Evolutionary conservation across 2,888 invertebrate species (phyloP).

Genomic region (Drosophila cognata): DNA sequence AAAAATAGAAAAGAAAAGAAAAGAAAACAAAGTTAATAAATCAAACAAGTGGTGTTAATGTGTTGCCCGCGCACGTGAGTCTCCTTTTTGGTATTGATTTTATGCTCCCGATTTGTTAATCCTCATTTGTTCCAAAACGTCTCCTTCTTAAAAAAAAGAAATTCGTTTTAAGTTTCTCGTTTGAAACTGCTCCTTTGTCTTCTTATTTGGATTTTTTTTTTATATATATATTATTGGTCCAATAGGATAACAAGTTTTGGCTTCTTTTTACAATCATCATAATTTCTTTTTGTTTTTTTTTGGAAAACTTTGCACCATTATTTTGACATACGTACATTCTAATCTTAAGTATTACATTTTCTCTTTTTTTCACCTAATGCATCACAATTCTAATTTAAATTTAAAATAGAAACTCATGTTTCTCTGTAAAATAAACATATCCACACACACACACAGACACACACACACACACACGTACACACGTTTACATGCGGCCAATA

Average conservation of each 20-base stretch:
- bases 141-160: conserved; percentile 24
- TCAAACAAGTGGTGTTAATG: conserved; percentile 78
- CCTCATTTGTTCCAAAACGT: conserved; percentile 47
- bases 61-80: conserved; percentile 81
- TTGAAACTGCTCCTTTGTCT: conserved; percentile 31
- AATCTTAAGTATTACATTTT: conserved; percentile 66
- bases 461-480: conserved; percentile 15
- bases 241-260: conserved; percentile 13
- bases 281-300: conserved; percentile 16
- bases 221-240: conserved; percentile 11
- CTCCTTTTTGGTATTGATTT: conserved; percentile 79
- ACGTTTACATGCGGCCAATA: conserved; percentile 26
- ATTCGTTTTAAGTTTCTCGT: conserved; percentile 60
- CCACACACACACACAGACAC: conserved; percentile 17
- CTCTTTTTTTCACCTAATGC: conserved; percentile 42
- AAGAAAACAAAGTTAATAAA: not conserved
- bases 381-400: conserved; percentile 66
- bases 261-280: conserved; percentile 32
- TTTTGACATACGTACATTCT: conserved; percentile 44
- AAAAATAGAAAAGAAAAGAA: not conserved
- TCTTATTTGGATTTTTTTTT: conserved; percentile 20
- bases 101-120: conserved; percentile 69
- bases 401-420: conserved; percentile 28
- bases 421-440: conserved; percentile 56
- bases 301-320: conserved; percentile 52